A percentile compares a stretch with the other conserved stretches of the same genome.
Conservation (phyloP, 2,888 invertebrate species). For the Erebia aethiops region DNA sequence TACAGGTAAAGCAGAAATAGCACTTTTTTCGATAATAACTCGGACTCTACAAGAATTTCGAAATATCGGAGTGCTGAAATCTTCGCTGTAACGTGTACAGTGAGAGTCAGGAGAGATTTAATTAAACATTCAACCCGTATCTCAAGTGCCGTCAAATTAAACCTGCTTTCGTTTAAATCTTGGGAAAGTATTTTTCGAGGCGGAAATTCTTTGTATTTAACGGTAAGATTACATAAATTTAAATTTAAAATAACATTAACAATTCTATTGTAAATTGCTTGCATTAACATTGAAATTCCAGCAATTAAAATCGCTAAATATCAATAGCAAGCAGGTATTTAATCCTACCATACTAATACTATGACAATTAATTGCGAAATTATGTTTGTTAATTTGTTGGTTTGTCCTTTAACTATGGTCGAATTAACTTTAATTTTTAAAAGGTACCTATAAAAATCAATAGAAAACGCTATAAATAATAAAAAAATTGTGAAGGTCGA, state of each 20-base stretch:
- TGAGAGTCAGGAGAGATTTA: slow-evolving; percentile 25
- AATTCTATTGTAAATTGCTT: not conserved
- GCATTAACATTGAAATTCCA: slow-evolving; percentile 7
- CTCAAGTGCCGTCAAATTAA: slow-evolving; percentile 30
- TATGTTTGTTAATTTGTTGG: no score
- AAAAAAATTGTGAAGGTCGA: no score
- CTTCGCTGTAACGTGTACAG: slow-evolving; percentile 12
- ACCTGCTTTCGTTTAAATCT: slow-evolving; percentile 23
- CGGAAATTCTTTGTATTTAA: slow-evolving; percentile 27
- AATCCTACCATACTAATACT: no score
- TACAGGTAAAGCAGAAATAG: not conserved
- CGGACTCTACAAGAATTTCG: slow-evolving; percentile 2
- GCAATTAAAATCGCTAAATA: not conserved
- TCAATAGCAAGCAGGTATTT: not conserved
- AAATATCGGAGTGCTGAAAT: slow-evolving; percentile 13
- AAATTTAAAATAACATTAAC: slow-evolving; percentile 23
- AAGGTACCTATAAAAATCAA: no score
- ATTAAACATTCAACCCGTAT: slow-evolving; percentile 28
- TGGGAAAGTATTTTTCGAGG: slow-evolving; percentile 30
- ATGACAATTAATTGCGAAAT: no score
- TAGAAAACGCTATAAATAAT: no score
- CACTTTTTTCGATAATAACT: not conserved
- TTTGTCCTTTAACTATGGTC: no score
- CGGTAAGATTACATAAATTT: slow-evolving; percentile 24
- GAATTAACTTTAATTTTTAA: no score